Conservation (phyloP, 2,888 invertebrate genomes). For the Cerceris ruficornis region DNA sequence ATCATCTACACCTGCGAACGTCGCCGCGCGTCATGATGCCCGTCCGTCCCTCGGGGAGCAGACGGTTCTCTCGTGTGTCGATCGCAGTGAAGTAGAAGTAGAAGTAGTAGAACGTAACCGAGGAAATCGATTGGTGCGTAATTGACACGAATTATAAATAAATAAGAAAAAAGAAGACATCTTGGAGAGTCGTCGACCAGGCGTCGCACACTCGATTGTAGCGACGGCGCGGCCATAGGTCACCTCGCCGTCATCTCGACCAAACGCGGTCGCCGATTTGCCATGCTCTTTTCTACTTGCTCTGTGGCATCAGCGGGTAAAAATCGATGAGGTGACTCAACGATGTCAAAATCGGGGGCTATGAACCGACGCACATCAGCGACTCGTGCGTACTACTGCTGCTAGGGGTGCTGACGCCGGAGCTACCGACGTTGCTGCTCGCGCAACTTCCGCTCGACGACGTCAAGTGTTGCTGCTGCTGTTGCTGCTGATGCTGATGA, state of each 20-base stretch:
- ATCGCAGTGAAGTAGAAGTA: constrained; percentile 27
- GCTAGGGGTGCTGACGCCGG: constrained; percentile 58
- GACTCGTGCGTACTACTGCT: constrained; percentile 78
- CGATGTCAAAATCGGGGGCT: constrained; percentile 80
- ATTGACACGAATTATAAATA: constrained; percentile 78
- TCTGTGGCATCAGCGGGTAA: constrained; percentile 76
- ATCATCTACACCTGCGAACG: constrained; percentile 59
- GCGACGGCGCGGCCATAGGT: constrained; percentile 21
- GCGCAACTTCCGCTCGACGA: constrained; percentile 63
- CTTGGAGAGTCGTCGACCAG: constrained; percentile 57
- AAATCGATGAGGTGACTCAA: constrained; percentile 81
- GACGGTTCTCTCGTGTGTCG: constrained; percentile 25
- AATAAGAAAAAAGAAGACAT: constrained; percentile 61
- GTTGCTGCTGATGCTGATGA: constrained; percentile 58
- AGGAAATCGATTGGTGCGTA: constrained; percentile 65
- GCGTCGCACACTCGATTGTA: constrained; percentile 36
- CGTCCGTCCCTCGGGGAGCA: constrained; percentile 39
- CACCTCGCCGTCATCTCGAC: constrained; percentile 23
- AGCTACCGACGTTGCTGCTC: constrained; percentile 61
- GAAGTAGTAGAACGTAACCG: constrained; percentile 51
- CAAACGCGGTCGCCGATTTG: constrained; percentile 10
- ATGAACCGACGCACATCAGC: constrained; percentile 80
- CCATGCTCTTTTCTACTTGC: constrained; percentile 61
- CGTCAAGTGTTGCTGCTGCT: constrained; percentile 57
- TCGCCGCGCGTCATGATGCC: constrained; percentile 41